A percentile compares a stretch with the other conserved stretches of the same genome.
Conservation (phyloP, 53 echinoderm and acorn worm species). For the Apostichopus leukothele region DNA sequence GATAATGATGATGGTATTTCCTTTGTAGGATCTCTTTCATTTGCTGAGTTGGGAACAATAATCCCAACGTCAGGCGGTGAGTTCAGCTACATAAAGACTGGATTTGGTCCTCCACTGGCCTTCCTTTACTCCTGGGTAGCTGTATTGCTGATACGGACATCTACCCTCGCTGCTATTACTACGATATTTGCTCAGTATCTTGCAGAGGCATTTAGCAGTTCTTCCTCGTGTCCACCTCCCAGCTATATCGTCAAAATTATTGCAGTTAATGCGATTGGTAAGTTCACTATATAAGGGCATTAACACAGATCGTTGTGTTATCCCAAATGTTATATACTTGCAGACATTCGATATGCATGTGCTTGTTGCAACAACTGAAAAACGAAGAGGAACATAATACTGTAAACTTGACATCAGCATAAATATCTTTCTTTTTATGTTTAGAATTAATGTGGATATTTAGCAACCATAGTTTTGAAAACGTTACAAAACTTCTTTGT, state of each 20-base stretch:
- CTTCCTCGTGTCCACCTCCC: conserved; percentile 21
- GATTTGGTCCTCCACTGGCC: conserved; percentile 64
- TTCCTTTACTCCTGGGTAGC: conserved; percentile 82
- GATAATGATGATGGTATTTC: too few species aligned
- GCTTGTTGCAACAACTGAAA: too few species aligned
- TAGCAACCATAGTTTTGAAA: too few species aligned
- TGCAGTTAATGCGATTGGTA: conserved; percentile 3
- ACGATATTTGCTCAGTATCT: conserved; percentile 16
- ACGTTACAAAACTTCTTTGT: too few species aligned
- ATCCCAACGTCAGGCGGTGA: conserved; percentile 90
- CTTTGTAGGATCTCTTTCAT: conserved; percentile 68
- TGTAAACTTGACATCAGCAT: too few species aligned
- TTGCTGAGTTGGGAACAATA: conserved; percentile 79
- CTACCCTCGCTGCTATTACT: neutral
- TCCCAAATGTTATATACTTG: too few species aligned
- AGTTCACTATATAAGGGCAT: neutral
- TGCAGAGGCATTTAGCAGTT: conserved; percentile 2
- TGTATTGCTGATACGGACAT: neutral
- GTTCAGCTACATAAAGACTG: conserved; percentile 70
- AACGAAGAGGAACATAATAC: too few species aligned
- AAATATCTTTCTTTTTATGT: too few species aligned
- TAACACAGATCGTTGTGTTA: too few species aligned
- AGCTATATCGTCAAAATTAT: conserved; percentile 8
- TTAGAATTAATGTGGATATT: too few species aligned
- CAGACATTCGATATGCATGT: too few species aligned